Base-by-base conservation (phyloP, 2,113 vertebrate genomes). In the Nanger granti region DNA sequence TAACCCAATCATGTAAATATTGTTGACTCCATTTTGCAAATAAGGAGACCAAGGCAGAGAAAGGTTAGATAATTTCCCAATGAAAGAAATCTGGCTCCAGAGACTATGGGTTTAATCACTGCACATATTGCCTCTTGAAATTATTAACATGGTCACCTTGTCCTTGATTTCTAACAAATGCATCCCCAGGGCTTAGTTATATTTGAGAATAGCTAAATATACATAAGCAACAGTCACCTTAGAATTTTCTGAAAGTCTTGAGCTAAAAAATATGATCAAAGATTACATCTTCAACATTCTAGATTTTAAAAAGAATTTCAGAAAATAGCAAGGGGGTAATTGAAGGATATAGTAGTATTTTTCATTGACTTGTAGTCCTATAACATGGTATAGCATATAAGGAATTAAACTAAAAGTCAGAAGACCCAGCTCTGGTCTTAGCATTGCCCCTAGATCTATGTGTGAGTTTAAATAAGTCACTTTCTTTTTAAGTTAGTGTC, bases 401-500 rank as follows among this genome's bases (percentile, higher is more conserved):
- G 28, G 41, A 90, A 15, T 80, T 87, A 85, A 69, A 66, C 64
- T 15, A 62, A 54, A 92, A 94, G 4, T 92, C 54, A 37, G 59
- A 90, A 83, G 59, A 93, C 28, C 17, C 80, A 20, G 7, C 28
- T 59, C 82, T 95, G 26, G 41, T 29, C 49, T 76, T 79, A 11
- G 29, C 5, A 22, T 12, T 60, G 57, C 49, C 24, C 11, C 22
- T 34, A 62, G 60, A 62, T 52, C 47, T 34, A 17, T 93, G 9
- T 82, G 64, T 17, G 54, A 89, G 44, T 83, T 93, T 41, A 79
- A 11, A 37, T 91, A 87, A 90, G 49, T 44, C 29, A 47, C 41
- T 96, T 84, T 97, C 18, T 80, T 95, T 93, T 87, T 86, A 92
- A 89, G 93, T 83, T 34, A n/a, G 13, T 91, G 91, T 93, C 64